Evolutionary conservation across 2,888 invertebrate species (phyloP), one percentile per base, ranked within the genome.

Genomic region (Plebejus argus): DNA sequence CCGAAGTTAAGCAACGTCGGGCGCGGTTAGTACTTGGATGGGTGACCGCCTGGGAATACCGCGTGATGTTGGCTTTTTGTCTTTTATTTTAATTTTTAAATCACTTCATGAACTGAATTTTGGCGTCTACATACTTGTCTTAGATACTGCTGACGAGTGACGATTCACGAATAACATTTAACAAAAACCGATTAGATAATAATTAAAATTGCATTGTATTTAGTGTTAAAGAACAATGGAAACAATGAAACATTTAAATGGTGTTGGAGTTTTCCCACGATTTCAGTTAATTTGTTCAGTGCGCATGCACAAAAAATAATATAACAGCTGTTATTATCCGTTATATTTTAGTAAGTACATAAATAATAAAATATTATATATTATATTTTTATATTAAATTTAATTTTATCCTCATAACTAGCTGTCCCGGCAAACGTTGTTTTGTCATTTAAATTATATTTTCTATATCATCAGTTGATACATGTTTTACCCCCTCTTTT

Each of bases 1-100:
- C 15, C 15, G 49, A 49, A 49, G 20, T 58, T 58, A 86, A 86
- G 85, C 85, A 85, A 84, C 85, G 81, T 81, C 82, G 86, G 86
- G 86, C 87, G 87, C 83, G 86, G 84, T 87, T 85, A 87, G 86
- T 87, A 87, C 87, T 87, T 88, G 87, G 87, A 88, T 89, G 87
- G 87, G 87, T 88, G 87, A 88, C n/a, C 56, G 35, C 28, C 35
- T 75, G 77, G 58, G 28, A 71, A 76, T 61, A 78, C 35, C 35
- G 28, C 35, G 35, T 35, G 35, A 35, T 35, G 35, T 35, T 35
- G 35, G 6, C 35, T 0, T 35, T 35, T 35, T 33, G 33, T 8
- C 39, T 39, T 35, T 35, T 39, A 39, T 39, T 39, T 39, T 39
- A 39, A 39, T 39, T 39, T 39, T 35, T 35, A 7, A 35, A 35